These are phyloP conservation scores for Mamestra brassicae DNA, from an alignment of 2,888 invertebrate species.

Conservation along the genomic window DNA sequence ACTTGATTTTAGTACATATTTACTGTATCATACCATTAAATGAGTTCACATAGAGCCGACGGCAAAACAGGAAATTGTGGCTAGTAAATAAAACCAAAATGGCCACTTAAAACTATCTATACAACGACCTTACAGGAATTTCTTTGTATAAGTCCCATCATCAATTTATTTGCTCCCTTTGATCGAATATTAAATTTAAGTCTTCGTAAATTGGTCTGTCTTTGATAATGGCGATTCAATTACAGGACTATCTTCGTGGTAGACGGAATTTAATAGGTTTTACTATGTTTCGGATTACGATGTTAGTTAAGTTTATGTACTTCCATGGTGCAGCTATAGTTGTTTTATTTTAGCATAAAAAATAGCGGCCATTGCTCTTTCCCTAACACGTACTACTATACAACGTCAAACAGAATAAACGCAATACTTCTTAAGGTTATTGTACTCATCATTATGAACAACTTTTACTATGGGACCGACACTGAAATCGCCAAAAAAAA, in stretches of 20 bases:
- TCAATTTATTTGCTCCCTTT: constrained; percentile 23
- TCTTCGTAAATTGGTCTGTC: constrained; percentile 35
- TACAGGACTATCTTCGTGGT: constrained; percentile 3
- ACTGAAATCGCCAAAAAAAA: too few species aligned
- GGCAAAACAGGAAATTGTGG: constrained; percentile 33
- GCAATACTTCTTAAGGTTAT: too few species aligned
- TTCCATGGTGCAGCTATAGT: neutral
- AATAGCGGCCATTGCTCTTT: too few species aligned
- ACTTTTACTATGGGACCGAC: too few species aligned
- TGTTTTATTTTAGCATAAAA: neutral
- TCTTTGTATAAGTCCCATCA: neutral
- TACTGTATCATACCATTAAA: neutral
- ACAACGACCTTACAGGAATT: constrained; percentile 15
- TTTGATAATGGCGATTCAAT: constrained; percentile 28
- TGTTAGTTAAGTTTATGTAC: neutral
- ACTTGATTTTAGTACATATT: constrained; percentile 9
- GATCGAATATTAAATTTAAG: constrained; percentile 37
- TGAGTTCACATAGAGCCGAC: neutral
- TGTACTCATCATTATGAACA: too few species aligned
- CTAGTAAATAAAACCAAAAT: constrained; percentile 33
- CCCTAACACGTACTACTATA: too few species aligned
- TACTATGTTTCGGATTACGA: neutral
- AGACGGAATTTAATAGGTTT: constrained; percentile 18
- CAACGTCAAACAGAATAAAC: too few species aligned
- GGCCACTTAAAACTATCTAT: constrained; percentile 10